phyloP scores from a whole-genome alignment of 2,797 vertebrate genomes.

The Falco berigora region DNA sequence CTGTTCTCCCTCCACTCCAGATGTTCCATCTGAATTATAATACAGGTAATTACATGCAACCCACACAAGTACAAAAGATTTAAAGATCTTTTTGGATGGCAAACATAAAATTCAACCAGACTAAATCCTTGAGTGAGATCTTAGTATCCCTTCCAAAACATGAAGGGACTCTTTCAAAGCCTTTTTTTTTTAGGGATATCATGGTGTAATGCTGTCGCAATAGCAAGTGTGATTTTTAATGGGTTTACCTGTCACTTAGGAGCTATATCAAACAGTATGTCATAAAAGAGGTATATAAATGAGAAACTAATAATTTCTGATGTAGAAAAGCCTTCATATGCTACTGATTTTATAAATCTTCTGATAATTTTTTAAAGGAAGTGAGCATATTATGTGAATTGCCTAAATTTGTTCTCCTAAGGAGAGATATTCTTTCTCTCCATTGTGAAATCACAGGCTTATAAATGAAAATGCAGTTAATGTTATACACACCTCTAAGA shows the following conservation, averaged over 20 bases:
- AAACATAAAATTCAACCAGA: neutral
- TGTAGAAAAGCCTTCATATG: neutral
- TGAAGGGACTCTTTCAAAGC: neutral
- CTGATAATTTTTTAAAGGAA: constrained; percentile 16
- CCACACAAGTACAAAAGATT: neutral
- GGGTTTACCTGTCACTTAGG: neutral
- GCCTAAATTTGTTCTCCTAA: neutral
- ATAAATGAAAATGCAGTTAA: neutral
- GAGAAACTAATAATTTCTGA: neutral
- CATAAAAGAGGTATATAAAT: neutral
- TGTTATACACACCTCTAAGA: neutral
- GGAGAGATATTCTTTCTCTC: neutral
- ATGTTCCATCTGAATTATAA: neutral
- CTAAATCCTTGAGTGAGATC: neutral
- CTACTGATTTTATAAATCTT: constrained; percentile 16
- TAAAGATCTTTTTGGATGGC: neutral
- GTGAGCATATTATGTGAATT: constrained; percentile 25
- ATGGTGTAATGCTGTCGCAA: neutral
- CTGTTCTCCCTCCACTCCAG: neutral
- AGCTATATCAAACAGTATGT: neutral
- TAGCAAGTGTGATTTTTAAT: neutral
- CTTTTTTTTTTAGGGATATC: neutral
- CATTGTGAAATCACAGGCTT: neutral
- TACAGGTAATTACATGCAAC: neutral
- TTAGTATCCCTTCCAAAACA: neutral